Percentiles rank a stretch among this genome's conserved stretches.
phyloP scores from a whole-genome alignment of 2,113 vertebrate species.

The Cathartes aura region DNA sequence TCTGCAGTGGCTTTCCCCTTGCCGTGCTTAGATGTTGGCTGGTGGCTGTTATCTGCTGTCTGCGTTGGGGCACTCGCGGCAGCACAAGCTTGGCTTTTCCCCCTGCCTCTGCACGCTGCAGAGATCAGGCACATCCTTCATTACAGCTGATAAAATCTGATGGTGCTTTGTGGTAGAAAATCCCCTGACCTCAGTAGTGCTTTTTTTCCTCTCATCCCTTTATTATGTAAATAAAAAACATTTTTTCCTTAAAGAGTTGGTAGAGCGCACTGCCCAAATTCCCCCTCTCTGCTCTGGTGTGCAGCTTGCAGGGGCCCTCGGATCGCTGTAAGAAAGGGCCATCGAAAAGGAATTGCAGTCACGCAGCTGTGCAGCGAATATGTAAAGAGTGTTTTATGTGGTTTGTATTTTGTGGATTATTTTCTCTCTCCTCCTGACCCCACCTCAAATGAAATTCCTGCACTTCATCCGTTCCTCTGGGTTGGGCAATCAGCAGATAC shows the following conservation, averaged over 20 bases:
- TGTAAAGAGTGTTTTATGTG: neutral
- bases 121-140: neutral
- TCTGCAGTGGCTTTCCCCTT: neutral
- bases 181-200: neutral
- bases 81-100: neutral
- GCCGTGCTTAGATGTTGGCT: neutral
- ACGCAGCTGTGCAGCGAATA: neutral
- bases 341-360: neutral
- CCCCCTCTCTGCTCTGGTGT: neutral
- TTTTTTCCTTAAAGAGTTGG: neutral
- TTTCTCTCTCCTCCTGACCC: slow-evolving; percentile 37
- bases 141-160: neutral
- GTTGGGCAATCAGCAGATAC: slow-evolving; percentile 50
- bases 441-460: slow-evolving; percentile 33
- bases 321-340: neutral
- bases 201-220: neutral
- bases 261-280: neutral
- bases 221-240: neutral
- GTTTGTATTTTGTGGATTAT: slow-evolving; percentile 41
- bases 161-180: neutral
- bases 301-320: rapidly evolving
- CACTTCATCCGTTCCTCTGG: slow-evolving; percentile 12
- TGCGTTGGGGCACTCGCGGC: neutral
- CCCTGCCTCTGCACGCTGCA: neutral
- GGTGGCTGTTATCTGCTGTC: neutral